Conservation (phyloP, 2,113 vertebrate genomes). For the Psammodynastes pulverulentus region DNA sequence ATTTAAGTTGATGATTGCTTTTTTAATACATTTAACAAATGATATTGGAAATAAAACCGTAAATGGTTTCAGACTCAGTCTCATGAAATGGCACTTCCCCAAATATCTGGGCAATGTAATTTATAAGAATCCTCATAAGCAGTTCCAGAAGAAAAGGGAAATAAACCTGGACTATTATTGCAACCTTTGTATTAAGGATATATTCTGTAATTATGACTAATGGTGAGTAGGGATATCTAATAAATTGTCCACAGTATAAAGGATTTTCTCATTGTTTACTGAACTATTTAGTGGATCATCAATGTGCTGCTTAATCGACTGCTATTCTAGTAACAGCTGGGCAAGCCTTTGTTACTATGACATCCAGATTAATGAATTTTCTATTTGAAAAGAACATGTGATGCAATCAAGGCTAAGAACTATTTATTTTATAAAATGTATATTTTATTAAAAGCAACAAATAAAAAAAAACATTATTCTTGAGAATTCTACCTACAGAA, state of each 20-base stretch:
- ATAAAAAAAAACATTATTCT: neutral
- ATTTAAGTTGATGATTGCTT: neutral
- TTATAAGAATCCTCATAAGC: neutral
- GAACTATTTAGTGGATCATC: constrained; percentile 57
- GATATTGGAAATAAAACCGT: constrained; percentile 16
- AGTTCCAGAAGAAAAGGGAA: fast-evolving
- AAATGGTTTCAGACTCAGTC: neutral
- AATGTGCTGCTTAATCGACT: constrained; percentile 32
- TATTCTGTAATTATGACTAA: fast-evolving
- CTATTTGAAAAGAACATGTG: neutral
- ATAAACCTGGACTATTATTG: neutral
- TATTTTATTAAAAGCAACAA: neutral
- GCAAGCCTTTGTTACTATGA: constrained; percentile 77
- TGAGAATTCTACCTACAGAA: neutral
- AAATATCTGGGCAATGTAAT: neutral
- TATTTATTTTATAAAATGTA: constrained; percentile 15
- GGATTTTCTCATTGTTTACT: constrained; percentile 43
- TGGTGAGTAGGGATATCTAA: neutral
- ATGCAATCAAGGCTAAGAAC: constrained; percentile 8
- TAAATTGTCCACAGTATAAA: neutral
- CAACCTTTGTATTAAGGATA: neutral
- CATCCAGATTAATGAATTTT: constrained; percentile 57
- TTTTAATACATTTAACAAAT: constrained; percentile 16
- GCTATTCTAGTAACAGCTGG: constrained; percentile 57
- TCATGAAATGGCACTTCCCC: neutral